Evolutionary conservation across 2,113 vertebrate species (phyloP).

Genomic region (Tetrao urogallus): DNA sequence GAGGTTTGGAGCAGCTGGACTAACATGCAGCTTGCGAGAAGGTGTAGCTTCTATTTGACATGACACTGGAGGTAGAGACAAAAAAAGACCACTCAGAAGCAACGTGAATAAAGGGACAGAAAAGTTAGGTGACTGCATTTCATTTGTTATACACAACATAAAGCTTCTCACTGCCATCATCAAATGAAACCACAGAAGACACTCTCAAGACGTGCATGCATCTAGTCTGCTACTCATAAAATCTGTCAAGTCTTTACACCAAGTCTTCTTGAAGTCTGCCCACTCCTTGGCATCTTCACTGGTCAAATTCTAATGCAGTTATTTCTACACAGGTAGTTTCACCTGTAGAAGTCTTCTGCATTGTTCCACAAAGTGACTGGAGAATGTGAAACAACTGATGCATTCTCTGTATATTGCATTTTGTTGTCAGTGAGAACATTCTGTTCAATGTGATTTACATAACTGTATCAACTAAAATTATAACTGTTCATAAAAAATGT

Average conservation of each 20-base stretch:
- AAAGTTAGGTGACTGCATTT: not conserved
- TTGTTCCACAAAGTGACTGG: not conserved
- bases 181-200: not conserved
- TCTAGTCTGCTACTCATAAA: not conserved
- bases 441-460: not conserved
- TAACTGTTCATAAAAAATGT: not conserved
- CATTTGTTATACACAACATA: not conserved
- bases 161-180: not conserved
- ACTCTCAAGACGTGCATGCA: not conserved
- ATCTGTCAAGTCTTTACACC: not conserved
- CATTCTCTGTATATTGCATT: not conserved
- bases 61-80: not conserved
- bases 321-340: not conserved
- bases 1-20: not conserved
- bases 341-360: not conserved
- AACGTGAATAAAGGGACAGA: accelerated
- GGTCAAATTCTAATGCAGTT: not conserved
- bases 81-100: not conserved
- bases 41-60: not conserved
- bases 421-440: not conserved
- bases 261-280: not conserved
- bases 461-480: not conserved
- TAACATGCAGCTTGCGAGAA: not conserved
- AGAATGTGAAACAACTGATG: not conserved
- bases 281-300: not conserved